Base-by-base conservation (phyloP, 2,888 invertebrate genomes). In the Syritta pipiens region DNA sequence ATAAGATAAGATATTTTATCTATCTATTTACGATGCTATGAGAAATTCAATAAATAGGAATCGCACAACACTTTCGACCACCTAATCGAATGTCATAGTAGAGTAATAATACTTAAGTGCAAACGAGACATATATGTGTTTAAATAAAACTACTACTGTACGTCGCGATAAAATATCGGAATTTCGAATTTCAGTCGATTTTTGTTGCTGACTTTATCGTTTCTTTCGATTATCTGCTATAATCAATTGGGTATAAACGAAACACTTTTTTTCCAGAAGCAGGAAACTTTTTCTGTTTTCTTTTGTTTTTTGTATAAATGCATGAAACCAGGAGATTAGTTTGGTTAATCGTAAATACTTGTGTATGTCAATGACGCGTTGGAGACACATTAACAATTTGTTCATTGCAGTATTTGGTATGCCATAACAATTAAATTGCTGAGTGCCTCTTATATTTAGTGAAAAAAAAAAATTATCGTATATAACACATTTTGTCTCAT, bases 131-230 rank as follows among this genome's bases (percentile, higher is more conserved):
- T 24, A 28, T 20, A 35, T 22, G 9, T 22, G 3, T 28, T 19
- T 17, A 44, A 5, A 40, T 37, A 6, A n/a, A n/a, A n/a, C n/a
- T n/a, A 55, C 37, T 67, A 19, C n/a, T 59, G n/a, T 60, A 44
- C 20, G 22, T 19, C 24, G 51, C 32, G 59, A 75, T 62, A 68
- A 63, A 76, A 57, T 63, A 69, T 63, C 44, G 51, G 30, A 67
- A 67, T 67, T 55, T 59, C 9, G 10, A 49, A 55, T 53, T 76
- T 55, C 7, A 59, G 37, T 48, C 48, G 40, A 59, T 57, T 67
- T 67, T n/a, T n/a, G n/a, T 24, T 60, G 40, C 37, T 59, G 22
- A 4, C 24, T 68, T 62, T 69, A 68, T 57, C 55, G 48, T 42
- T 62, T 26, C 48, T 19, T 65, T 49, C 59, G 35, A 65, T 65